Evolutionary conservation across 2,888 invertebrate species (phyloP).

Genomic region (Drosophila nigritarsus): DNA sequence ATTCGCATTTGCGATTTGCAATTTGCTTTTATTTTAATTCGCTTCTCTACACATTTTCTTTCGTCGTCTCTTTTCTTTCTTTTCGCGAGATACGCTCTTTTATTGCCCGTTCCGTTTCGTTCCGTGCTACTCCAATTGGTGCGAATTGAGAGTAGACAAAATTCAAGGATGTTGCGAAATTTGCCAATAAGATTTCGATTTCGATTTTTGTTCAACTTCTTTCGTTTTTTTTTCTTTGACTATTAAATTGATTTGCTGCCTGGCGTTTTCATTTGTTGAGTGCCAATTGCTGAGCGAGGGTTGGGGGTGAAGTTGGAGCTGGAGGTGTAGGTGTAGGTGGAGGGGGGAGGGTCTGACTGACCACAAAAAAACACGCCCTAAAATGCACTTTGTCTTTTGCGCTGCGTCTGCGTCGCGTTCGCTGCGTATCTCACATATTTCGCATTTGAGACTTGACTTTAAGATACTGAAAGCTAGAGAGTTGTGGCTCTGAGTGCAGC

Average conservation of each 20-base stretch:
- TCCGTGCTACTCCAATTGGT: conserved; percentile 67
- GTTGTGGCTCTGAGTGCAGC: conserved; percentile 45
- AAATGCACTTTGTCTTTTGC: conserved; percentile 76
- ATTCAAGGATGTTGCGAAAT: conserved; percentile 72
- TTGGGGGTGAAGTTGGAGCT: conserved; percentile 30
- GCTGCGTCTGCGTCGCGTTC: conserved; percentile 54
- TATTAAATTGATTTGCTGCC: conserved; percentile 40
- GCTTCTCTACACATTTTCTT: conserved; percentile 65
- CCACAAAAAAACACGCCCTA: conserved; percentile 76
- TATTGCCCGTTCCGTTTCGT: conserved; percentile 38
- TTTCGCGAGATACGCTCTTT: conserved; percentile 60
- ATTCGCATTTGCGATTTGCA: conserved; percentile 47
- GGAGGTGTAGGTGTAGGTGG: conserved; percentile 17
- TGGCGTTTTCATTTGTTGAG: conserved; percentile 52
- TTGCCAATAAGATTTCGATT: conserved; percentile 30
- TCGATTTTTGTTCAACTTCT: conserved; percentile 14
- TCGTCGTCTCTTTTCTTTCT: conserved; percentile 66
- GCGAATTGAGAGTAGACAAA: conserved; percentile 82
- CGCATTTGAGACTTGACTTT: conserved; percentile 24
- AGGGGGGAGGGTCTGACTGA: conserved; percentile 49
- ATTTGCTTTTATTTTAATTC: conserved; percentile 62
- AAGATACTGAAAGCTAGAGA: conserved; percentile 19
- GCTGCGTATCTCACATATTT: conserved; percentile 58
- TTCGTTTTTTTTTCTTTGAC: conserved; percentile 7
- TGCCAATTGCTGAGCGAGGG: conserved; percentile 11